Percentiles rank a stretch among this genome's conserved stretches.
Evolutionary conservation across 2,113 vertebrate species (phyloP).

Genomic region (Clinocottus analis): DNA sequence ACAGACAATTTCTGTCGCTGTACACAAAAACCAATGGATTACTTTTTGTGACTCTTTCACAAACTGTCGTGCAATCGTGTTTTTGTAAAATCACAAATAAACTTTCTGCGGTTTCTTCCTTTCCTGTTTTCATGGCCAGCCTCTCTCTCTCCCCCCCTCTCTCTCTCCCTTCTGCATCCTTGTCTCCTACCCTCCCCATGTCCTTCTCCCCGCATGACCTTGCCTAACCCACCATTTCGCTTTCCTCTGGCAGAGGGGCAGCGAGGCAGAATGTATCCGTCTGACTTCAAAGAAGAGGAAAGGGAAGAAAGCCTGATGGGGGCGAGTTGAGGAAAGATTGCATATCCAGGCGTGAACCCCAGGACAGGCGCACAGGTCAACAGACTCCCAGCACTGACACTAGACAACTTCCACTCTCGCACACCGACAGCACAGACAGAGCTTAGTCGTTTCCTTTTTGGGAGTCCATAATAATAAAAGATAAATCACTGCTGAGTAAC

Average conservation of each 20-base stretch:
- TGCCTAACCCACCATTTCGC: slow-evolving; percentile 60
- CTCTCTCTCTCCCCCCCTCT: slow-evolving; percentile 15
- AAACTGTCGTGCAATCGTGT: background rate
- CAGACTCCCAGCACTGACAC: slow-evolving; percentile 51
- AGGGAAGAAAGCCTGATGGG: slow-evolving; percentile 37
- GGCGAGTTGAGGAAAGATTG: slow-evolving; percentile 64
- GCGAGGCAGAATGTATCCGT: slow-evolving; percentile 79
- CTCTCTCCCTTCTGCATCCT: slow-evolving; percentile 1
- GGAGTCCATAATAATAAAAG: background rate
- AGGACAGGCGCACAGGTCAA: slow-evolving; percentile 64
- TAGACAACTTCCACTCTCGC: slow-evolving; percentile 5
- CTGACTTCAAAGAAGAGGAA: slow-evolving; percentile 73
- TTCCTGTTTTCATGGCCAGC: background rate
- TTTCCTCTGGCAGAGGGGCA: slow-evolving; percentile 65
- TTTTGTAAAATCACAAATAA: too few species aligned
- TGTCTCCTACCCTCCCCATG: slow-evolving; percentile 19
- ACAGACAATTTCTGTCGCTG: background rate
- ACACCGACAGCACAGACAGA: slow-evolving; percentile 11
- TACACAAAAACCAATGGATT: background rate
- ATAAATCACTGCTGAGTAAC: background rate
- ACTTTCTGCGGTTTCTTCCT: background rate
- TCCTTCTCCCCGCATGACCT: slow-evolving; percentile 61
- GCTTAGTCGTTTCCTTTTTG: background rate
- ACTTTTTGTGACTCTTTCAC: background rate
- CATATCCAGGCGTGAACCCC: slow-evolving; percentile 71